Evolutionary conservation across 2,113 vertebrate species (phyloP).

Genomic region (Taxidea taxus): DNA sequence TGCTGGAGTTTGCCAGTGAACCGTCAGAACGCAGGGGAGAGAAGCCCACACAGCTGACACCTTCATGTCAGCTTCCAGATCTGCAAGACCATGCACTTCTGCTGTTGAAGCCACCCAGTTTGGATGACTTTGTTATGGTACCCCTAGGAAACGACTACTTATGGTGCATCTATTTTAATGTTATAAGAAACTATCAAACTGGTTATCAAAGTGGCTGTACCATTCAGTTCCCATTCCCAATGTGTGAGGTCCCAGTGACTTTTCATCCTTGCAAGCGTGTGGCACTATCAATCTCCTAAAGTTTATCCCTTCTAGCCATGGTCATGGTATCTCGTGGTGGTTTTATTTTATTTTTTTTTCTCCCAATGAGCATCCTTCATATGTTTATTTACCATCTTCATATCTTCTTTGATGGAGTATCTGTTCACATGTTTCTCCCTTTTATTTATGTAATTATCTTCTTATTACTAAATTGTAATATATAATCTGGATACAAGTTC

Average conservation of each 20-base stretch:
- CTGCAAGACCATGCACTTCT: no score
- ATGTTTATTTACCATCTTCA: rapidly evolving
- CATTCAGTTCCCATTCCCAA: no score
- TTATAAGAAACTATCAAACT: neutral
- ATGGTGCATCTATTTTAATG: no score
- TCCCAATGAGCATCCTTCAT: neutral
- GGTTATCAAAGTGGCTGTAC: no score
- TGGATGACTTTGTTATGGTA: neutral
- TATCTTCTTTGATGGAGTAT: neutral
- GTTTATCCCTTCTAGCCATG: no score
- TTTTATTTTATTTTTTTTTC: neutral
- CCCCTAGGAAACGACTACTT: no score
- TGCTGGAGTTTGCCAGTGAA: rapidly evolving
- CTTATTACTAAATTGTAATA: neutral
- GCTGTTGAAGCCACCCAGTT: no score
- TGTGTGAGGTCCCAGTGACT: rapidly evolving
- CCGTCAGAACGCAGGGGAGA: neutral
- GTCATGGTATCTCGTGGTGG: neutral
- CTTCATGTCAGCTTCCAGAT: neutral
- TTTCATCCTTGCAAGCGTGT: no score
- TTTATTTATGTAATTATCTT: neutral
- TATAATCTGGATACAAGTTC: neutral
- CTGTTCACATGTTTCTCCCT: neutral
- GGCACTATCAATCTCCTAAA: neutral
- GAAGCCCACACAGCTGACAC: neutral